Percentiles rank a stretch among this genome's conserved stretches.
phyloP scores from a whole-genome alignment of 2,797 vertebrate species.

The Pachyuromys duprasi region DNA sequence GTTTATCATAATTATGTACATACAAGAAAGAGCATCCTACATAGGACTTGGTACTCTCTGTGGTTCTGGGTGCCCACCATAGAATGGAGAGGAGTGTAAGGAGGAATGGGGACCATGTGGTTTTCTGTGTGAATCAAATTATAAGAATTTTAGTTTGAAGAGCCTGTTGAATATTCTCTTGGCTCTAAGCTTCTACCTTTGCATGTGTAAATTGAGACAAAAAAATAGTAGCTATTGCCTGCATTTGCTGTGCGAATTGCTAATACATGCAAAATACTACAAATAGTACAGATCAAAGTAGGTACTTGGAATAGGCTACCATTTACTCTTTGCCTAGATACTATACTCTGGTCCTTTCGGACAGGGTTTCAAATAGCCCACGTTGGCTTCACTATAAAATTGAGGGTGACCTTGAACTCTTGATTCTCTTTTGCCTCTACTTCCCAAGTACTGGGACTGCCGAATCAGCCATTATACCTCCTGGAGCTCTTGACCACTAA shows the following conservation, averaged over 20 bases:
- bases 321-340: neutral
- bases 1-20: neutral
- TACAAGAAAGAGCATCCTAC: neutral
- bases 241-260: conserved; percentile 12
- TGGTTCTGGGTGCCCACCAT: neutral
- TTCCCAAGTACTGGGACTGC: neutral
- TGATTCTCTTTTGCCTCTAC: neutral
- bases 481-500: neutral
- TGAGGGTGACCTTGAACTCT: neutral
- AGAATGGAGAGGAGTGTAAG: neutral
- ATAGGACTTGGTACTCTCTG: neutral
- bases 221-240: neutral
- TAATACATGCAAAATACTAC: conserved; percentile 16
- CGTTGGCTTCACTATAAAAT: neutral
- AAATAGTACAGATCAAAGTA: neutral
- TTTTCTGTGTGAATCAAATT: neutral
- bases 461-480: neutral
- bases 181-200: neutral
- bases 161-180: neutral
- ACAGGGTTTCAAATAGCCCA: neutral
- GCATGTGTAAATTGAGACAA: conserved; percentile 8
- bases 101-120: no score
- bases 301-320: neutral
- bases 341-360: neutral
- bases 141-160: neutral